Percentiles rank a stretch among this genome's conserved stretches.
Conservation (phyloP, 1,140 invertebrate genomes). For the Drosophila erecta region DNA sequence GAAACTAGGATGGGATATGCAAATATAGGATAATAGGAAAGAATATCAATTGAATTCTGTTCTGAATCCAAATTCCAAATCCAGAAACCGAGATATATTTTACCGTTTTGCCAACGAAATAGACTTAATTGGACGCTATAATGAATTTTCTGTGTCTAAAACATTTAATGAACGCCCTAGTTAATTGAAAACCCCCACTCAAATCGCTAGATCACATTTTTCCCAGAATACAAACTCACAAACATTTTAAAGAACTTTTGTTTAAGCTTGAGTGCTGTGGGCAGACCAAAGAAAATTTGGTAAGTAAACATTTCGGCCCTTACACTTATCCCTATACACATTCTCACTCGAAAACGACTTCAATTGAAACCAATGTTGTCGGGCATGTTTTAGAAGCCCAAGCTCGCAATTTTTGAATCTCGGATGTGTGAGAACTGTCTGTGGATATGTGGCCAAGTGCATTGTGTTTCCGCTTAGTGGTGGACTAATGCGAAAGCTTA, state of each 20-base stretch:
- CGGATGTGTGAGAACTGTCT: constrained; percentile 2
- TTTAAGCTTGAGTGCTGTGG: neutral
- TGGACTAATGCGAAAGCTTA: constrained; percentile 66
- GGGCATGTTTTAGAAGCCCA: constrained; percentile 38
- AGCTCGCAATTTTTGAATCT: constrained; percentile 23
- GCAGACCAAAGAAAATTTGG: constrained; percentile 13
- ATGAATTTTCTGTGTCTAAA: no score
- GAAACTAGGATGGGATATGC: neutral
- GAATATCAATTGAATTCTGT: neutral
- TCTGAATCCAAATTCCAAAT: no score
- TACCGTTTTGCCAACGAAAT: no score
- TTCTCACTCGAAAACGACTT: constrained; percentile 4
- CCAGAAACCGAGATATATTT: no score
- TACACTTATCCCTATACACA: neutral
- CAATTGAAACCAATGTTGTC: constrained; percentile 10
- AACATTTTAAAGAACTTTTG: constrained; percentile 1
- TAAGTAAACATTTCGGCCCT: constrained; percentile 25
- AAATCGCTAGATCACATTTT: neutral
- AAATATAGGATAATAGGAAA: neutral
- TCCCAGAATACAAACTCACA: neutral
- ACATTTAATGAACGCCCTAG: neutral
- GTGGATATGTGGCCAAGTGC: constrained; percentile 35
- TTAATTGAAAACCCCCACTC: neutral
- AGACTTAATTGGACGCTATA: no score
- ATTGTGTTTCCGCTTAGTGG: constrained; percentile 55